These are phyloP conservation scores for Temnothorax curvispinosus DNA, from an alignment of 1,140 invertebrate genomes.

Conservation along the genomic window DNA sequence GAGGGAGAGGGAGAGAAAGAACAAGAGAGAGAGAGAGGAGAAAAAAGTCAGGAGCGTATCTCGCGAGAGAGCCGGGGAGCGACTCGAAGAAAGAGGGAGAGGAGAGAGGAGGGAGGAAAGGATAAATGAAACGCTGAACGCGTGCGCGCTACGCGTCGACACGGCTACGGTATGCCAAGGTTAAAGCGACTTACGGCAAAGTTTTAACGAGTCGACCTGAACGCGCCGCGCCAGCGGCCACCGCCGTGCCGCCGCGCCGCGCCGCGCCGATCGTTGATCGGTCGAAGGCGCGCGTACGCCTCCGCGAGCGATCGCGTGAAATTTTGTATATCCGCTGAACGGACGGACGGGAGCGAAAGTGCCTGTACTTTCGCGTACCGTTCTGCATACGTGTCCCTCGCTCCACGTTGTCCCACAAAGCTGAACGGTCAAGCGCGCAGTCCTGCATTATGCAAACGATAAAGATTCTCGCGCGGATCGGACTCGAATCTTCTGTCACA, in stretches of 20 bases:
- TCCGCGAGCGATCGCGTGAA: constrained; percentile 14
- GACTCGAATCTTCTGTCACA: neutral
- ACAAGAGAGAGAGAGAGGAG: neutral
- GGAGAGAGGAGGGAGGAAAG: neutral
- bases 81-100: neutral
- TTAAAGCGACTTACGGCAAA: constrained; percentile 57
- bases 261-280: neutral
- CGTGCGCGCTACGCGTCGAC: constrained; percentile 48
- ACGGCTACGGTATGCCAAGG: constrained; percentile 61
- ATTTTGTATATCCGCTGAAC: constrained; percentile 23
- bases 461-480: neutral
- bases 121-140: constrained; percentile 53
- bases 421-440: neutral
- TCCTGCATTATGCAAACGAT: constrained; percentile 2
- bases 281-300: neutral
- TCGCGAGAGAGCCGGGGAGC: constrained; percentile 2
- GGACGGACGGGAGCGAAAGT: constrained; percentile 39
- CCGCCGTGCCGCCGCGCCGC: neutral
- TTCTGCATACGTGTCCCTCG: neutral
- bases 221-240: neutral
- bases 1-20: neutral
- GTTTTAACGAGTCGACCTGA: constrained; percentile 44
- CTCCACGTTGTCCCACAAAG: neutral
- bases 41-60: constrained; percentile 20
- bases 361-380: constrained; percentile 36